A percentile compares a stretch with the other conserved stretches of the same genome.
Conservation (phyloP, 1,140 invertebrate species). For the Doryteuthis pealeii region DNA sequence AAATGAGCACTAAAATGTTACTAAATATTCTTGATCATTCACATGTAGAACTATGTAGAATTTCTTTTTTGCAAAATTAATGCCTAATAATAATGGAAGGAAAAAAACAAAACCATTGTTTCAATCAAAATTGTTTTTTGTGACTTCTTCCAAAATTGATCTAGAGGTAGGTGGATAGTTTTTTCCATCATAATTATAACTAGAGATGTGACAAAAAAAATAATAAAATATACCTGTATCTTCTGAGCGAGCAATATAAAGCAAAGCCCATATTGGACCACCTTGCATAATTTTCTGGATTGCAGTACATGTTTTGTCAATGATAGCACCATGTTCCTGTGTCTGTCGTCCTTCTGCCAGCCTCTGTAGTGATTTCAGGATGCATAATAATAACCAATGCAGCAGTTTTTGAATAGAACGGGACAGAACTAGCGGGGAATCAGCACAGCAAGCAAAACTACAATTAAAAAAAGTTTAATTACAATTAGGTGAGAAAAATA, state of each 20-base stretch:
- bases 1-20: not conserved
- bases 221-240: constrained; percentile 46
- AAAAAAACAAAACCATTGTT: not conserved
- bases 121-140: too few relatives aligned
- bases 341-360: constrained; percentile 27
- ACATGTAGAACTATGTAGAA: not conserved
- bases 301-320: constrained; percentile 56
- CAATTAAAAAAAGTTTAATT: constrained; percentile 22
- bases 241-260: constrained; percentile 60
- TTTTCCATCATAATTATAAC: too few relatives aligned
- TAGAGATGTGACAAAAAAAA: too few relatives aligned
- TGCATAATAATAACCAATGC: constrained; percentile 54
- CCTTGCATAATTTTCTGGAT: constrained; percentile 54
- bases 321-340: constrained; percentile 54
- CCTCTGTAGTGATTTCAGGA: constrained; percentile 49
- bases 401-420: constrained; percentile 52
- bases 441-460: constrained; percentile 55
- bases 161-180: too few relatives aligned
- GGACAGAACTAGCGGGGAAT: constrained; percentile 54
- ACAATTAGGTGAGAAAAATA: too few relatives aligned
- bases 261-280: constrained; percentile 54
- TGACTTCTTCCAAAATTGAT: too few relatives aligned
- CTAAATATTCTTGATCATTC: not conserved
- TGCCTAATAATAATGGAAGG: too few relatives aligned
- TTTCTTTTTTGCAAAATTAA: too few relatives aligned